Base-by-base conservation (phyloP, 2,888 invertebrate species). In the Phyllotreta striolata region DNA sequence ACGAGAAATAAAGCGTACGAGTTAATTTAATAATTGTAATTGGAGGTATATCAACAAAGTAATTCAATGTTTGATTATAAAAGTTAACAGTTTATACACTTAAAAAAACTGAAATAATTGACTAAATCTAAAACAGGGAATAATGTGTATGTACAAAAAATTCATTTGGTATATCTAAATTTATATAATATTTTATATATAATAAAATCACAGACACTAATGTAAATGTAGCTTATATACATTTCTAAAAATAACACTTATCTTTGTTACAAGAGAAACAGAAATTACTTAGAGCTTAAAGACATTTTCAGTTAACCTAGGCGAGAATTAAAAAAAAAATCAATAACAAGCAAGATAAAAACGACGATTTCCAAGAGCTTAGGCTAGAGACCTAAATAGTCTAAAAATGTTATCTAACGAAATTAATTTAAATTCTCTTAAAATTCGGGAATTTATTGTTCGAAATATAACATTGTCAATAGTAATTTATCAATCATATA, bases 161-260 rank as follows among this genome's bases (percentile, higher is more conserved):
- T 41, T 71, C 74, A 73, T 77, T 77, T 79, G 75, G 76, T 76
- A 76, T 76, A 70, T 66, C 68, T 69, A 24, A 24, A 24, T 24
- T 24, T 24, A 24, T 24, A 24, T 24, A 24, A 66, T 66, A 52
- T 52, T 38, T n/a, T 46, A 59, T 64, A 58, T 76, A 76, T 78
- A 78, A 77, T 78, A 77, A 80, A 80, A 81, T 81, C 81, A 81
- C 81, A 81, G 81, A 80, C 78, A 80, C 79, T 78, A 80, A 80
- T 73, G 75, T 75, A 76, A 75, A 76, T 77, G 79, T 79, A 79
- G 79, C 79, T 79, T 73, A 75, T 70, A 67, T 38, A 52, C 74
- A 75, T 76, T 63, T 76, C 58, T 59, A 62, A 39, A 24, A 12
- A 54, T 58, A 56, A 62, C 56, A 62, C 37, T 37, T 47, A 59